A percentile compares a stretch with the other conserved stretches of the same genome.
phyloP scores from a whole-genome alignment of 2,888 invertebrate species.

The Sericinus montela region DNA sequence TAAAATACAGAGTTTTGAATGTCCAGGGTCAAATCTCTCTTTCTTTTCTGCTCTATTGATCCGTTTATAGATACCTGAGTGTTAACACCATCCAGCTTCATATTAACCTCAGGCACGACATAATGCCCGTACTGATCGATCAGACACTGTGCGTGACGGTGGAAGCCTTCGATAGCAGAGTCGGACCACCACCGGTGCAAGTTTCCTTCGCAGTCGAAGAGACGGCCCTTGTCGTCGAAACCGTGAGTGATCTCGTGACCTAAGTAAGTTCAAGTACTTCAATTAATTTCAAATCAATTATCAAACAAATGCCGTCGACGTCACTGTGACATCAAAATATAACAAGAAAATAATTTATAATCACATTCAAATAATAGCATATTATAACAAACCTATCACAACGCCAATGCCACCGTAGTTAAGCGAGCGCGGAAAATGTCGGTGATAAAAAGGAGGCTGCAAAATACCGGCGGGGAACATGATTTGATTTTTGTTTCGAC shows the following conservation, averaged over 20 bases:
- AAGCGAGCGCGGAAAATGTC: constrained; percentile 87
- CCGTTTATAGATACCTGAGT: constrained; percentile 80
- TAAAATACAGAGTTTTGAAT: no score
- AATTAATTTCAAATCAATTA: no score
- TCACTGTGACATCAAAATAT: no score
- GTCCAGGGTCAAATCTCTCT: no score
- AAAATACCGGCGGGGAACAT: constrained; percentile 97
- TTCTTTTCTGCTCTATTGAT: no score
- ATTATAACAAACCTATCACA: constrained; percentile 81
- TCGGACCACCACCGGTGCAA: constrained; percentile 92
- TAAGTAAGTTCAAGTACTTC: no score
- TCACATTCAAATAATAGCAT: not conserved
- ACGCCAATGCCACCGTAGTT: constrained; percentile 95
- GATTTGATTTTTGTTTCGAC: constrained; percentile 96
- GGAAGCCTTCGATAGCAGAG: constrained; percentile 85
- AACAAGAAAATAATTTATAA: no score
- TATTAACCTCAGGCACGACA: constrained; percentile 87
- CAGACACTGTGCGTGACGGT: constrained; percentile 87
- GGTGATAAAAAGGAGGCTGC: constrained; percentile 96
- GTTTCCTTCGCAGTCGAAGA: constrained; percentile 97
- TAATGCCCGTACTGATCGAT: constrained; percentile 93
- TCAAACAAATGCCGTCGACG: no score
- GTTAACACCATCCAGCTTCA: constrained; percentile 86
- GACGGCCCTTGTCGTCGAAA: constrained; percentile 93
- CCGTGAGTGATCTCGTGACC: constrained; percentile 95